Evolutionary conservation across 2,888 invertebrate species (phyloP), one percentile per base, ranked within the genome.

Genomic region (Drosophila pseudotalamancana): DNA sequence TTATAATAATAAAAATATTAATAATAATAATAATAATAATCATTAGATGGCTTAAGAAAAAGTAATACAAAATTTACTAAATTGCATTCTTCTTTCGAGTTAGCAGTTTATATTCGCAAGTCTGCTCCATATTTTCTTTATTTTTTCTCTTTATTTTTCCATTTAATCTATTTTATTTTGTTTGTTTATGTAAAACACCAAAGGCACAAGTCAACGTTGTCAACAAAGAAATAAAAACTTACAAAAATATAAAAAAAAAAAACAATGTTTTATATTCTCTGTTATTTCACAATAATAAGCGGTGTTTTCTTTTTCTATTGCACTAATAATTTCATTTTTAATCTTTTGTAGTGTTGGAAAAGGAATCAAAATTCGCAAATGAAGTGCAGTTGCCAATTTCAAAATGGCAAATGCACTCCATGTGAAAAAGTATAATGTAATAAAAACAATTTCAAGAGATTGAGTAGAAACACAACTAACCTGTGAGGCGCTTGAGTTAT

Each of bases 151-250:
- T 56, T 21, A 27, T 32, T 25, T 46, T 45, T 46, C 9, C n/a
- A 37, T 35, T 59, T 31, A 6, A 1, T 35, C 27, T 45, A 1
- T 43, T 57, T 55, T 39, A 48, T 21, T 55, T 12, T 65, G 42
- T 56, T 55, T 59, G 51, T 81, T 75, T 76, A 70, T 75, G 51
- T 68, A 67, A 73, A 81, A 79, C 79, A 68, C 87, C 90, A 91
- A 91, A 91, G 92, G 91, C 91, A 91, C 91, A 91, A 91, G 92
- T 91, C 91, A 91, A 91, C 91, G 89, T 87, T 73, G 84, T 89
- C 76, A 72, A 89, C 88, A 90, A 89, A 84, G 85, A 75, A 71
- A 72, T 76, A 75, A 74, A 78, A 70, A 78, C 59, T 62, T 70
- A 75, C 70, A 77, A 69, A 72, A 64, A 61, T 49, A 42, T 39